phyloP scores from a whole-genome alignment of 1,140 invertebrate genomes.

The Hyles euphorbiae region DNA sequence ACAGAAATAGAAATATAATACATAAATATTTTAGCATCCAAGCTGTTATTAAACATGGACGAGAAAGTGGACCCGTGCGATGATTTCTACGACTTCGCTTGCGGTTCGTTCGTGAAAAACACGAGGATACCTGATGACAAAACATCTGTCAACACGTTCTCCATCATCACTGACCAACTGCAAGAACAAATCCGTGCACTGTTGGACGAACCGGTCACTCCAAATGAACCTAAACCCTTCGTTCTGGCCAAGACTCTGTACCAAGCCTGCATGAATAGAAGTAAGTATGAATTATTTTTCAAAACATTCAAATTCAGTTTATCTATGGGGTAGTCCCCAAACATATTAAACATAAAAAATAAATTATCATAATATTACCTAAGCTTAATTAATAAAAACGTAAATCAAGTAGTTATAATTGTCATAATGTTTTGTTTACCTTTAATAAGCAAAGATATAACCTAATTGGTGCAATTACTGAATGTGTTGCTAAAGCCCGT shows the following conservation, averaged over 20 bases:
- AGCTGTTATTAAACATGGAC: slow-evolving; percentile 84
- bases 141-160: slow-evolving; percentile 87
- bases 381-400: no score
- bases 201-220: slow-evolving; percentile 81
- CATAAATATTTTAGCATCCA: slow-evolving; percentile 73
- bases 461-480: slow-evolving; percentile 1
- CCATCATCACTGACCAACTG: slow-evolving; percentile 86
- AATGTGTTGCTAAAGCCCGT: slow-evolving; percentile 17
- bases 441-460: not conserved
- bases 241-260: slow-evolving; percentile 86
- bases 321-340: no score
- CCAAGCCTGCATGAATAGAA: slow-evolving; percentile 90
- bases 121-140: slow-evolving; percentile 89
- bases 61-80: slow-evolving; percentile 88
- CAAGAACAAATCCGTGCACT: slow-evolving; percentile 86
- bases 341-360: no score
- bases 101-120: slow-evolving; percentile 84
- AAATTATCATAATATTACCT: no score
- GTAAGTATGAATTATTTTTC: slow-evolving; percentile 73
- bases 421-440: no score
- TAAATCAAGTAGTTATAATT: no score
- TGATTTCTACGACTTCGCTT: slow-evolving; percentile 92
- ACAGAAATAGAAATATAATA: no score
- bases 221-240: slow-evolving; percentile 84
- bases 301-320: not conserved